Conservation (phyloP, 2,888 invertebrate genomes). For the Dorcus parallelipipedus region DNA sequence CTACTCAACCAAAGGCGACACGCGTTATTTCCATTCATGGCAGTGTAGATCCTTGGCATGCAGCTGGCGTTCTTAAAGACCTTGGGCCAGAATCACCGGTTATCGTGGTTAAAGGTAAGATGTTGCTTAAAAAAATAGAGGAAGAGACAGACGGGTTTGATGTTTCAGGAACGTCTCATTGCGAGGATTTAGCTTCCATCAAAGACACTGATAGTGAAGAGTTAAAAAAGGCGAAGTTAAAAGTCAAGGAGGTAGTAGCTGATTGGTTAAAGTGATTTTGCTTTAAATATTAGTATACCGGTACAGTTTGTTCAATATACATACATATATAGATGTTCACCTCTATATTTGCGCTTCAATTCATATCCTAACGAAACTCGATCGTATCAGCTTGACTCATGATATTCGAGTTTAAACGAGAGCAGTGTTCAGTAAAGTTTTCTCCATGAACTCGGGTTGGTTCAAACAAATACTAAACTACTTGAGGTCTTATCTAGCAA, state of each 20-base stretch:
- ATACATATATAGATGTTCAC: no score
- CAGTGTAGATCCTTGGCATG: slow-evolving; percentile 59
- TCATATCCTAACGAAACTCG: no score
- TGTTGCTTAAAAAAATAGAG: not conserved
- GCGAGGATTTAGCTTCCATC: slow-evolving; percentile 28
- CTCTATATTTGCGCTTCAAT: no score
- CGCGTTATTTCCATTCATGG: slow-evolving; percentile 60
- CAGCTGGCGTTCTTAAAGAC: slow-evolving; percentile 52
- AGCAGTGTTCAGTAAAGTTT: no score
- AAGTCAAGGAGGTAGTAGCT: slow-evolving; percentile 22
- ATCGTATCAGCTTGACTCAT: no score
- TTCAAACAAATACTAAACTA: no score
- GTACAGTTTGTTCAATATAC: no score
- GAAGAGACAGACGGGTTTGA: not conserved
- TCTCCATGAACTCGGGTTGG: no score
- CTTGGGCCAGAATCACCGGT: slow-evolving; percentile 26
- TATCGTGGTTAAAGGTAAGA: slow-evolving; percentile 28
- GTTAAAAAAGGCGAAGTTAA: slow-evolving; percentile 25
- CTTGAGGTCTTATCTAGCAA: no score
- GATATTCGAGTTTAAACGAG: no score
- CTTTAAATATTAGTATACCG: no score
- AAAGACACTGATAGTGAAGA: slow-evolving; percentile 18
- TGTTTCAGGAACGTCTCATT: slow-evolving; percentile 31
- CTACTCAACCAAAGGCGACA: slow-evolving; percentile 50
- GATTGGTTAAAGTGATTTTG: slow-evolving; percentile 23